These are phyloP conservation scores for Nowickia ferox DNA, from an alignment of 2,888 invertebrate species.

Conservation along the genomic window DNA sequence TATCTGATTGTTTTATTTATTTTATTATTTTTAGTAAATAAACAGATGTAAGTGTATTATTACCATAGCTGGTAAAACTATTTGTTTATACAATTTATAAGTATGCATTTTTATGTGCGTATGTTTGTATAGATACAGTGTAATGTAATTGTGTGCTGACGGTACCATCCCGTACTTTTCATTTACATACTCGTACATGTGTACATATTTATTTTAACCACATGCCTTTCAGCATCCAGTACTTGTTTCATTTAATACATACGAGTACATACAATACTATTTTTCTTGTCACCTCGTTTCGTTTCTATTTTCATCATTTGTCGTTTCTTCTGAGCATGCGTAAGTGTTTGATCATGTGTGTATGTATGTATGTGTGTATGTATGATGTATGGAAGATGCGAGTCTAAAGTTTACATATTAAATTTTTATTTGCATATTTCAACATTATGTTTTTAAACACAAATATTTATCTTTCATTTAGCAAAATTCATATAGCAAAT, in stretches of 20 bases:
- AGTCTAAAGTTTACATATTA: constrained; percentile 59
- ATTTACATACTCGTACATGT: constrained; percentile 2
- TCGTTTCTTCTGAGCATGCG: constrained; percentile 69
- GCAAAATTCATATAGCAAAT: constrained; percentile 53
- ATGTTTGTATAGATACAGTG: constrained; percentile 9
- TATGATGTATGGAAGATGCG: constrained; percentile 47
- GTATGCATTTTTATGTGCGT: not conserved
- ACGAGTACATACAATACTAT: not conserved
- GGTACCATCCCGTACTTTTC: not conserved
- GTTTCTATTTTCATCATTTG: constrained; percentile 24
- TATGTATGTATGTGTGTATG: not conserved
- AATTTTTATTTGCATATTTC: constrained; percentile 68
- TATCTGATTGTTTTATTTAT: constrained; percentile 18
- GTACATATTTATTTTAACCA: constrained; percentile 57
- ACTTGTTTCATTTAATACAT: constrained; percentile 26
- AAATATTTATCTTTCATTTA: constrained; percentile 71
- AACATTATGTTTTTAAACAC: constrained; percentile 60
- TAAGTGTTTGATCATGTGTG: constrained; percentile 67
- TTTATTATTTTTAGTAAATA: constrained; percentile 16
- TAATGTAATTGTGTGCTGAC: constrained; percentile 7
- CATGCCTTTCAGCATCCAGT: constrained; percentile 52
- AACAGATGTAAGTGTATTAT: constrained; percentile 26
- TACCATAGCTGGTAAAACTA: constrained; percentile 10
- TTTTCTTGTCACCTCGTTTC: constrained; percentile 34
- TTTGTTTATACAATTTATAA: constrained; percentile 8